These are phyloP conservation scores for Pangasius sanitwongsei DNA, from an alignment of 2,797 vertebrate species.

Conservation along the genomic window DNA sequence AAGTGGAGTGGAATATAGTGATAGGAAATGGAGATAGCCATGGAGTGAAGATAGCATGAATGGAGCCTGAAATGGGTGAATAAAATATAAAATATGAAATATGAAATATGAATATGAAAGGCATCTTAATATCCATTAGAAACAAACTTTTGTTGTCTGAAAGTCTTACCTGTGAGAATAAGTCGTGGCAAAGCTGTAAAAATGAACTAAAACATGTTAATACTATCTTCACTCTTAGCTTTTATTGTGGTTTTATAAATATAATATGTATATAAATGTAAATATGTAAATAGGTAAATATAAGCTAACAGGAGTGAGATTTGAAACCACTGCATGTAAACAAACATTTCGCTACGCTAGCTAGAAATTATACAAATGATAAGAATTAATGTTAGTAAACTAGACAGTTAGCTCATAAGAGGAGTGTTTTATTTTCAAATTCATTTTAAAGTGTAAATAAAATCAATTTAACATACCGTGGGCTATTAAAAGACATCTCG, in stretches of 20 bases:
- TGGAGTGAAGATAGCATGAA: no score
- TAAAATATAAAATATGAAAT: no score
- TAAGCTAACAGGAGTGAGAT: not conserved
- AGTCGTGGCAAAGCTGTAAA: not conserved
- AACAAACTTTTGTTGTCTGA: not conserved
- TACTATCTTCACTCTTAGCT: not conserved
- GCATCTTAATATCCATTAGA: not conserved
- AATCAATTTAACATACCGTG: not conserved
- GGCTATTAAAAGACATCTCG: conserved; percentile 1
- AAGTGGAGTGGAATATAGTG: not conserved
- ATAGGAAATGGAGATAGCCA: not conserved
- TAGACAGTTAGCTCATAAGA: not conserved
- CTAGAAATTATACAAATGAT: not conserved
- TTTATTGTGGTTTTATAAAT: not conserved
- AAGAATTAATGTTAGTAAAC: not conserved
- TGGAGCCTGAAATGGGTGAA: not conserved
- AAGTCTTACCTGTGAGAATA: not conserved
- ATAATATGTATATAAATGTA: no score
- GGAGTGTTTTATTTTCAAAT: not conserved
- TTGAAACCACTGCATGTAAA: not conserved
- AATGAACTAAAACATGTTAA: not conserved
- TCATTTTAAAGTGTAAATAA: not conserved
- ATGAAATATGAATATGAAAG: not conserved
- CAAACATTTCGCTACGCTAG: not conserved
- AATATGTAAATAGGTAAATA: not conserved